These are phyloP conservation scores for Gymnoscelis rufifasciata DNA, from an alignment of 2,888 invertebrate genomes.

Conservation along the genomic window DNA sequence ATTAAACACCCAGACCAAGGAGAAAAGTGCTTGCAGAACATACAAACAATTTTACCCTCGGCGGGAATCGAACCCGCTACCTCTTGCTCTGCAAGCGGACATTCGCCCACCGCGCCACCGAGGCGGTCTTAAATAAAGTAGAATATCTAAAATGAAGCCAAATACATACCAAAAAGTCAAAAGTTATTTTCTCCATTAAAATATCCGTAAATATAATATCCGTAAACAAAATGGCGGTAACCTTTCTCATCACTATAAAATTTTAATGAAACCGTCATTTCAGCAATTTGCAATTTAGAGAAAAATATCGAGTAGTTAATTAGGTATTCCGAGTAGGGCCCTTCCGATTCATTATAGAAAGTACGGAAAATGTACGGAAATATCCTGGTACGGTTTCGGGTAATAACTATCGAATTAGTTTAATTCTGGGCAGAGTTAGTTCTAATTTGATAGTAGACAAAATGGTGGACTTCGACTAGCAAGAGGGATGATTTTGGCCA, in stretches of 20 bases:
- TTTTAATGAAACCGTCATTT: slow-evolving; percentile 24
- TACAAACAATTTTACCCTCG: too few relatives aligned
- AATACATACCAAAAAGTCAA: too few relatives aligned
- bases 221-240: neutral
- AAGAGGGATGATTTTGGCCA: neutral
- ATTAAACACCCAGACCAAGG: too few relatives aligned
- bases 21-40: too few relatives aligned
- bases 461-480: neutral
- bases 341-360: slow-evolving; percentile 20
- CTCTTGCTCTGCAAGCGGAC: too few relatives aligned
- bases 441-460: neutral
- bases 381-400: slow-evolving; percentile 1
- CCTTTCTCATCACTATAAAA: slow-evolving; percentile 22
- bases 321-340: slow-evolving; percentile 18
- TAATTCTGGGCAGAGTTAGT: neutral
- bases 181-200: too few relatives aligned
- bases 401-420: neutral
- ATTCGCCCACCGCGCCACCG: too few relatives aligned
- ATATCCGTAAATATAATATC: too few relatives aligned
- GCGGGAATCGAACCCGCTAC: too few relatives aligned
- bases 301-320: slow-evolving; percentile 27
- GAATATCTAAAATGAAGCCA: too few relatives aligned
- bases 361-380: slow-evolving; percentile 14
- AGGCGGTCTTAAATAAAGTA: too few relatives aligned
- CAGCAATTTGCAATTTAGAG: slow-evolving; percentile 26